Conservation (phyloP, 1,140 invertebrate genomes). For the Caerostris darwini region DNA sequence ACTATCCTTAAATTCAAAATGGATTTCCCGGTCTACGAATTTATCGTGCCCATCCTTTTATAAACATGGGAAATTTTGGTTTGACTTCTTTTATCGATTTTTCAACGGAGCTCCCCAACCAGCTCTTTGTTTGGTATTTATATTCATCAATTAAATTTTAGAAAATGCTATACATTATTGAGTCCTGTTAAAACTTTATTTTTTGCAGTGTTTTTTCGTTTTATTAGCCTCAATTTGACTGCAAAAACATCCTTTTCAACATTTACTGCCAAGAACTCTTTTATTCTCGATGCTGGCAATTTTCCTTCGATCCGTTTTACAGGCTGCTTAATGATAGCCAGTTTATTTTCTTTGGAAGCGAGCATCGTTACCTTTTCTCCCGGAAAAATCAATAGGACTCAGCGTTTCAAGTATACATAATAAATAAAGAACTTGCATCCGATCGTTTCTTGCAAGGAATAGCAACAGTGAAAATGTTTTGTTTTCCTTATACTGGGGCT, state of each 20-base stretch:
- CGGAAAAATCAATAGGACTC: constrained; percentile 34
- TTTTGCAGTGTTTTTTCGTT: neutral
- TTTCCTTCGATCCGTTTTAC: neutral
- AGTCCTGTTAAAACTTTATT: neutral
- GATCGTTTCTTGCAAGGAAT: neutral
- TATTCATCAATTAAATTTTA: no score
- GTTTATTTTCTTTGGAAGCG: neutral
- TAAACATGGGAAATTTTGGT: no score
- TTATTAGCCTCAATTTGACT: neutral
- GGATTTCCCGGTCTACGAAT: no score
- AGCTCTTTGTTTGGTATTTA: no score
- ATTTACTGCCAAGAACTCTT: neutral
- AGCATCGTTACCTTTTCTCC: constrained; percentile 4
- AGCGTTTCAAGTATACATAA: neutral
- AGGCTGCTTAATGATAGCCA: constrained; percentile 15
- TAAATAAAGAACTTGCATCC: neutral
- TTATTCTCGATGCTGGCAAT: neutral
- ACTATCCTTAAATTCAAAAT: no score
- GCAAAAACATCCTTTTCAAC: neutral
- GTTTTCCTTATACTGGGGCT: neutral
- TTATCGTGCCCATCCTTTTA: no score
- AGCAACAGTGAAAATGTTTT: constrained; percentile 19
- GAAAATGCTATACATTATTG: no score
- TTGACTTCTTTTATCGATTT: no score
- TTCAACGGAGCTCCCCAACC: no score